phyloP scores from a whole-genome alignment of 2,797 vertebrate genomes.

The Diceros bicornis region DNA sequence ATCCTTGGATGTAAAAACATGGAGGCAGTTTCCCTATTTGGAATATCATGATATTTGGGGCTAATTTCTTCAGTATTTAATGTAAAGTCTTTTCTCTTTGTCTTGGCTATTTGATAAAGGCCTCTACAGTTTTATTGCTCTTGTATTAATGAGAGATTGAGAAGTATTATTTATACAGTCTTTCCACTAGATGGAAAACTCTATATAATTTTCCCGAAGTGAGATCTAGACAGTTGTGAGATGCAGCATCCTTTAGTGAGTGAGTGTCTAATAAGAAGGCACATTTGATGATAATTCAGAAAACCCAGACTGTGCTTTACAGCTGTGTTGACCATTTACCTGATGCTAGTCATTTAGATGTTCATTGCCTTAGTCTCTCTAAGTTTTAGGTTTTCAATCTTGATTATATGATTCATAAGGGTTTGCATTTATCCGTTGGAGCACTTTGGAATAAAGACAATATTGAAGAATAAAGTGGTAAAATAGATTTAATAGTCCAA shows the following conservation, averaged over 20 bases:
- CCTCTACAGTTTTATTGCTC: background rate
- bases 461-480: background rate
- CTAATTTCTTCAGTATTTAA: background rate
- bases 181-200: background rate
- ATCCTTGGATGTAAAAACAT: background rate
- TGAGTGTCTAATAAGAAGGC: background rate
- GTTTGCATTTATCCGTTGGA: background rate
- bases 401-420: background rate
- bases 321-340: background rate
- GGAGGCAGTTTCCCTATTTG: background rate
- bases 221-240: background rate
- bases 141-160: background rate
- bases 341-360: background rate
- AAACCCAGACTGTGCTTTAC: background rate
- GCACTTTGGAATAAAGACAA: background rate
- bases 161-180: background rate
- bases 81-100: background rate
- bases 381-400: background rate
- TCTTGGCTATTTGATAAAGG: slow-evolving; percentile 10
- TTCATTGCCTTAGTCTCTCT: background rate
- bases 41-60: background rate
- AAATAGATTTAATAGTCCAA: background rate
- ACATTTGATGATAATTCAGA: background rate
- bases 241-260: background rate
- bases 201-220: background rate